Base-by-base conservation (phyloP, 2,113 vertebrate species). In the Stegastes partitus region DNA sequence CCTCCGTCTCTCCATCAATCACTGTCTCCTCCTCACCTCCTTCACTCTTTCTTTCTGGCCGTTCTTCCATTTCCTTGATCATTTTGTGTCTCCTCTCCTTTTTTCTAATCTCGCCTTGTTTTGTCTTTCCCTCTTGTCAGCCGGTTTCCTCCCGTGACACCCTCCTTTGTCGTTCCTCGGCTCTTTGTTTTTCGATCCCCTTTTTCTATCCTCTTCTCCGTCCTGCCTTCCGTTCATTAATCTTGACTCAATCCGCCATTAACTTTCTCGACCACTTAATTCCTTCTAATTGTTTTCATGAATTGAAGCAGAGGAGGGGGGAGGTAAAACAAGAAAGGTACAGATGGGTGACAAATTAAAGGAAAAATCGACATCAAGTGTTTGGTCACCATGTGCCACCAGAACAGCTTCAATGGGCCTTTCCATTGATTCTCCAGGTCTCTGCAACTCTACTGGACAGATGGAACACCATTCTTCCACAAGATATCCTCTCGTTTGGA, bases 281-380 rank as follows among this genome's bases (percentile, higher is more conserved):
- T 58, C 21, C 47, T 56, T 53, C 8, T 74, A 55, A 70, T 64
- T 74, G 51, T 79, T 85, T 87, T 68, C 51, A 65, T 47, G 39
- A 79, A 61, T 31, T 28, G 58, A 44, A 51, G 65, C 47, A 44
- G 34, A 51, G 34, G 34, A 51, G 34, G 2, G 11, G 10, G 12
- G 62, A 56, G 26, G 18, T 6, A 1, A 21, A 53, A 65, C 19
- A 58, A 16, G 1, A 51, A 64, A 67, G 22, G 22, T 22, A 47
- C 42, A 56, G n/a, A 25, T n/a, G 23, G 23, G 11, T 34, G 31
- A 34, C 31, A 34, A 34, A 34, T 34, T 34, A 9, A 34, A 34
- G 31, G 31, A 34, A 34, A 34, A 34, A 34, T 34, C 31, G 31
- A 34, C 31, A 34, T 34, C 31, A 34, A 34, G 31, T 34, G 9